Evolutionary conservation across 2,888 invertebrate genomes (phyloP), one percentile per base, ranked within the genome.

Genomic region (Gastracanthus pulcherrimus): DNA sequence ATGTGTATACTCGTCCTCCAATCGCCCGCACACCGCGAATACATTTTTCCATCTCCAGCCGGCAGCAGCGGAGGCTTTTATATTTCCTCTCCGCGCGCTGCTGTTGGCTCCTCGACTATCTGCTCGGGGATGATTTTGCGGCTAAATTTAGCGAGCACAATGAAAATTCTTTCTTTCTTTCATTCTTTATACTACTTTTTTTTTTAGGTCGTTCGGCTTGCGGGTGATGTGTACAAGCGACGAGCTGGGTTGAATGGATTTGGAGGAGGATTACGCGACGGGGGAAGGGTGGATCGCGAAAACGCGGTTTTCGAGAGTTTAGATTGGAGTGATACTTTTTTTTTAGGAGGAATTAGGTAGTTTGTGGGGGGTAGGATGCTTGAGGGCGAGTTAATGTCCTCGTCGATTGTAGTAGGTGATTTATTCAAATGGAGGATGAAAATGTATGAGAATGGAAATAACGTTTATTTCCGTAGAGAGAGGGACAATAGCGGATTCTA

Each of bases 111-210:
- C n/a, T 11, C 23, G 51, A 9, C 26, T 3, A 36, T 36, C 23
- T 41, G 34, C 16, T 34, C 13, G 36, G n/a, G 26, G 29, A 69
- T 45, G 74, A 51, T 62, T 77, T 58, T 38, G 48, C 2, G 9
- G 77, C 77, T 77, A 71, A 70, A 77, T 62, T 77, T 71, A 71
- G 62, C 70, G 26, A 19, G 19, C n/a, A n/a, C 16, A 51, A n/a
- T 26, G 34, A 19, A 31, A 69, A 31, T 48, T 16, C 29, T n/a
- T 69, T 16, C 29, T 16, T 41, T 41, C 7, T 23, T 38, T 41
- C 16, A 7, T 41, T 36, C 51, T 6, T n/a, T n/a, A n/a, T n/a
- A n/a, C n/a, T n/a, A n/a, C n/a, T n/a, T n/a, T n/a, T n/a, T n/a
- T n/a, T n/a, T n/a, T n/a, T n/a, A n/a, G n/a, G n/a, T n/a, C 51